phyloP scores from a whole-genome alignment of 2,113 vertebrate genomes.

The Salvator merianae region DNA sequence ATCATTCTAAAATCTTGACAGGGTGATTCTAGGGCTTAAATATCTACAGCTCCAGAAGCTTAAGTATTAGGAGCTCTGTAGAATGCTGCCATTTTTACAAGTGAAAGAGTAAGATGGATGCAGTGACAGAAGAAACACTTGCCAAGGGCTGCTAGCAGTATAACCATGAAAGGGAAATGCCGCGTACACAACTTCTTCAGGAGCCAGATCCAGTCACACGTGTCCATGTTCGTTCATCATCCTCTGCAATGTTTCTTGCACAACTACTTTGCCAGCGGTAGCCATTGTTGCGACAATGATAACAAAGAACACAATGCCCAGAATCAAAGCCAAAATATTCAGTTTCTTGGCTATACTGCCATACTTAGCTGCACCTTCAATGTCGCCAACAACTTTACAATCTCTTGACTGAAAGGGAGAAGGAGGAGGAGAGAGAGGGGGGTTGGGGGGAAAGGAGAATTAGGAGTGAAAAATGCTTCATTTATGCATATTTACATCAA shows the following conservation, averaged over 20 bases:
- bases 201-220: too few relatives aligned
- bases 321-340: slow-evolving; percentile 75
- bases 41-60: background rate
- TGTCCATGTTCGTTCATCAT: background rate
- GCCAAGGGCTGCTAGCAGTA: background rate
- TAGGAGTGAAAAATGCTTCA: background rate
- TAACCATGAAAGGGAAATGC: background rate
- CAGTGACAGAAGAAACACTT: background rate
- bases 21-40: background rate
- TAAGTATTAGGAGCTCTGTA: background rate
- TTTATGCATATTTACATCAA: background rate
- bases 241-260: background rate
- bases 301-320: slow-evolving; percentile 71
- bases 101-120: background rate
- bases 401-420: slow-evolving; percentile 72
- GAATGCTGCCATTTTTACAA: background rate
- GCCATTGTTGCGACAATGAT: slow-evolving; percentile 66
- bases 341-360: slow-evolving; percentile 78
- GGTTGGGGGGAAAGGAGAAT: background rate
- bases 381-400: slow-evolving; percentile 78
- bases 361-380: slow-evolving; percentile 76
- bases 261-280: slow-evolving; percentile 62
- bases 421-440: background rate
- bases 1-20: background rate
- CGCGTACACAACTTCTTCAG: background rate